These are phyloP conservation scores for Pachymerium ferrugineum DNA, from an alignment of 2,888 invertebrate species.

Conservation along the genomic window DNA sequence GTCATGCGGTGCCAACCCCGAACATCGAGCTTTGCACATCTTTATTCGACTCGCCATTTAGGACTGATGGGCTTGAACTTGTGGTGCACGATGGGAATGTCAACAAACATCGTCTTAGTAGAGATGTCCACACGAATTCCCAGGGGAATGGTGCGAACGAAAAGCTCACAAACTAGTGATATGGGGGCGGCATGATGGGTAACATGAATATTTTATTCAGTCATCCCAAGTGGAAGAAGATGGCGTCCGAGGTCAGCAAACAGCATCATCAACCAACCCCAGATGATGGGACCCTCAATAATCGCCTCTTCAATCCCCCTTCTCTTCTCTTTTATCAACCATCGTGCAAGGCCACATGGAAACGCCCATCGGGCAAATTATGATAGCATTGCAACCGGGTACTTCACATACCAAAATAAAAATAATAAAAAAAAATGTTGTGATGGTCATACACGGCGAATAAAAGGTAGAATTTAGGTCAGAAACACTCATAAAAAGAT, in stretches of 20 bases:
- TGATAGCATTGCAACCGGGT: not conserved
- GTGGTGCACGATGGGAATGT: not conserved
- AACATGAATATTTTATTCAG: not conserved
- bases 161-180: not conserved
- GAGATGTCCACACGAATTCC: not conserved
- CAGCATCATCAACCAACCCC: not conserved
- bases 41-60: not conserved
- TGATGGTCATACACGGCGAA: too few species aligned
- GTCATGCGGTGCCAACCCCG: not conserved
- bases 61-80: not conserved
- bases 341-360: not conserved
- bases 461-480: too few species aligned
- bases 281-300: not conserved
- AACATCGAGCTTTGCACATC: not conserved
- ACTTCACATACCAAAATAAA: too few species aligned
- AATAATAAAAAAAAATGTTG: too few species aligned
- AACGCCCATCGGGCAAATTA: not conserved
- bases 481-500: too few species aligned
- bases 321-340: not conserved
- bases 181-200: not conserved
- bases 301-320: not conserved
- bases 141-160: not conserved
- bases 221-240: not conserved
- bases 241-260: not conserved
- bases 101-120: not conserved